Evolutionary conservation across 2,797 vertebrate genomes (phyloP), one percentile per base, ranked within the genome.

Genomic region (Microctenopoma stevenorrisi): DNA sequence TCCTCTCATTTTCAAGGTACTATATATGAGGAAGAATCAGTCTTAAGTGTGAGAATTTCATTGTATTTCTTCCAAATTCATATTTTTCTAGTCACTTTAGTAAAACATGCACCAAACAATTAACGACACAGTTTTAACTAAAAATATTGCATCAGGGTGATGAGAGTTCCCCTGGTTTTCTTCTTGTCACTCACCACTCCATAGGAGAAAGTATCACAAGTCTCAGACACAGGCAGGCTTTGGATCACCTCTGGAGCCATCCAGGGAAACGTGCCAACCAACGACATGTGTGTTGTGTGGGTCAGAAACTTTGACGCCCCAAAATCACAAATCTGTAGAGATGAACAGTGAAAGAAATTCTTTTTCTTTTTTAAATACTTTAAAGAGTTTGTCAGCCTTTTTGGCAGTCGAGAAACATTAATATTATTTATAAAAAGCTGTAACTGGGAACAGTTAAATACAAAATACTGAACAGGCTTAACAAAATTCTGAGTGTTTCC

Each of bases 181-280:
- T 22, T 33, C 33, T 50, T 30, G 7, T 59, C 71, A 95, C 97
- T 96, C 91, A 99, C 98, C 96, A 99, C 98, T 51, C 97, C 97
- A 0, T 97, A 99, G 0, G 98, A 99, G 89, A 98, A 99, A 0
- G 97, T 96, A 90, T 99, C 98, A 88, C 98, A 99, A 0, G 97
- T 99, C 93, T 99, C 98, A 70, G 97, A 98, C 81, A 99, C 96
- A 2, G 96, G 98, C 65, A 98, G 94, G 72, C 98, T 99, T 46
- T 99, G 98, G 83, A 99, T 99, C 81, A 99, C 97, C 92, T 99
- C 98, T 2, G 98, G 98, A 51, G 98, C 98, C 98, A 99, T 99
- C 98, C 98, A 99, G 0, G 98, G 97, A 89, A 99, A 99, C 14
- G 98, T 99, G 52, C 98, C 98, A 83, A 99, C 98, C 85, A 99